Evolutionary conservation across 2,113 vertebrate species (phyloP).

Genomic region (Romanogobio albipinnatus): DNA sequence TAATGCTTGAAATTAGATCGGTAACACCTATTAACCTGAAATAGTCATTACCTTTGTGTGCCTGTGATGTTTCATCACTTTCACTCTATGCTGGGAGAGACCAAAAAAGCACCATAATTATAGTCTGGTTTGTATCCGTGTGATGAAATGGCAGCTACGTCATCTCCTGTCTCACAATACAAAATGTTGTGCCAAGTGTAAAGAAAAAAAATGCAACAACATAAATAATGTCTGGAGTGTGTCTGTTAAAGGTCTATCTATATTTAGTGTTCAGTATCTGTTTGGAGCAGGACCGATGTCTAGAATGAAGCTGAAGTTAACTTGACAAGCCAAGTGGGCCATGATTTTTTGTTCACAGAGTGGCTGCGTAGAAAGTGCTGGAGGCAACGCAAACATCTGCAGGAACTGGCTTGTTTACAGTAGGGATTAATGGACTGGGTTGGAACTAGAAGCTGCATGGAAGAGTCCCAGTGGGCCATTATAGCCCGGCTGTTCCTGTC

Average conservation of each 20-base stretch:
- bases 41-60: neutral
- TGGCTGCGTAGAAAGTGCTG: conserved; percentile 7
- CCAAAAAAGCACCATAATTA: neutral
- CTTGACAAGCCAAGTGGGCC: neutral
- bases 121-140: neutral
- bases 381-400: conserved; percentile 14
- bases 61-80: conserved; percentile 10
- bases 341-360: conserved; percentile 4
- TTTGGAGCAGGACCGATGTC: conserved; percentile 14
- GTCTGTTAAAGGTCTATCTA: conserved; percentile 7
- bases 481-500: neutral
- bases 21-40: neutral
- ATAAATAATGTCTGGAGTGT: conserved; percentile 23
- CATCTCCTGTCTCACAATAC: conserved; percentile 17
- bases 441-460: conserved; percentile 15
- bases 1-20: neutral
- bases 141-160: neutral
- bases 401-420: conserved; percentile 26
- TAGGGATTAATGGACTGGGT: conserved; percentile 12
- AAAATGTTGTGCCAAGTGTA: conserved; percentile 19
- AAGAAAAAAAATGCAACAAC: conserved; percentile 11
- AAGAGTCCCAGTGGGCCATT: conserved; percentile 9
- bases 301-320: conserved; percentile 9
- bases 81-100: neutral
- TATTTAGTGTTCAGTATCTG: conserved; percentile 12